Conservation (phyloP, 2,888 invertebrate species). For the Theretra japonica region DNA sequence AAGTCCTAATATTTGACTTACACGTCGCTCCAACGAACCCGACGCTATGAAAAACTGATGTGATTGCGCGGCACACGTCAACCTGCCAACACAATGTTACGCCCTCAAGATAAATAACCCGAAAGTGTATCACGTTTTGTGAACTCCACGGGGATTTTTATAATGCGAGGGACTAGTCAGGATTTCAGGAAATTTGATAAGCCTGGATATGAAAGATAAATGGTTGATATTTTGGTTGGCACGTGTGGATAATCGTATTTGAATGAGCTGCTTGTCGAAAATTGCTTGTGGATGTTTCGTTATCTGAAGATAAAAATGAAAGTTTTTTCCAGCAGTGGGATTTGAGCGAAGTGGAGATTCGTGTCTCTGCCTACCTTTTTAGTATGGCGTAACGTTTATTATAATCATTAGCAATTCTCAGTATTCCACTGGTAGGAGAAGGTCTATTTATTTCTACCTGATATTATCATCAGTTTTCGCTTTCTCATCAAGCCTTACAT, state of each 20-base stretch:
- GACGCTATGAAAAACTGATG: background rate
- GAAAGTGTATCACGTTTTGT: conserved; percentile 24
- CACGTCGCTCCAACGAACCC: background rate
- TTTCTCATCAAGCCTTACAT: too few relatives aligned
- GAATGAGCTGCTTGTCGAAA: background rate
- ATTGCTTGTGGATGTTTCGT: too few relatives aligned
- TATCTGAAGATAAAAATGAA: too few relatives aligned
- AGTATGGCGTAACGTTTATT: too few relatives aligned
- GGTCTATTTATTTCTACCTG: too few relatives aligned
- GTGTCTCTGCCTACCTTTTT: too few relatives aligned
- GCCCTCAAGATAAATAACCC: conserved; percentile 25
- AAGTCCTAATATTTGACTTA: background rate
- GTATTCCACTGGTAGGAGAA: too few relatives aligned
- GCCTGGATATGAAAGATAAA: conserved; percentile 1
- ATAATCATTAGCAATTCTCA: too few relatives aligned
- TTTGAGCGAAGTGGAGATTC: too few relatives aligned
- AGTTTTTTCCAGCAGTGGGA: too few relatives aligned
- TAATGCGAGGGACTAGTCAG: conserved; percentile 8
- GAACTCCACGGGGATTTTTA: conserved; percentile 15
- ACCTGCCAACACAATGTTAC: conserved; percentile 27
- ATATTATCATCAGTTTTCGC: too few relatives aligned
- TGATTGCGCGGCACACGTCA: conserved; percentile 14
- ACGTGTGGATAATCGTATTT: background rate
- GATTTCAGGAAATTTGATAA: conserved; percentile 25
- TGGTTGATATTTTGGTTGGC: background rate